Percentiles rank a stretch among this genome's conserved stretches.
Conservation (phyloP, 2,113 vertebrate species). For the Phrynosoma platyrhinos region DNA sequence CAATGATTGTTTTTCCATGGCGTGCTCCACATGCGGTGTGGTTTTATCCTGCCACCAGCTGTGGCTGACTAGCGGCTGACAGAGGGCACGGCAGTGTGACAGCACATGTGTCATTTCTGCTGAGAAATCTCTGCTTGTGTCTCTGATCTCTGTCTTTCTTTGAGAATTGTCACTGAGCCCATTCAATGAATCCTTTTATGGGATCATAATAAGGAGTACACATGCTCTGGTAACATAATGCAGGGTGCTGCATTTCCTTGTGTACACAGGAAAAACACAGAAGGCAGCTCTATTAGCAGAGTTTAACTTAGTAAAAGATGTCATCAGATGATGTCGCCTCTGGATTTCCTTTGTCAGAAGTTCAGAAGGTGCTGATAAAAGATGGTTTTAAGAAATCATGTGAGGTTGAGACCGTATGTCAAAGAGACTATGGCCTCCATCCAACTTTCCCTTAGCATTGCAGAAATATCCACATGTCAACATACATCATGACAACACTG, state of each 20-base stretch:
- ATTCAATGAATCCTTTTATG: slow-evolving; percentile 2
- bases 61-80: slow-evolving; percentile 39
- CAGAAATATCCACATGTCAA: too few relatives aligned
- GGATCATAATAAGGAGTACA: not conserved
- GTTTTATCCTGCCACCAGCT: slow-evolving; percentile 50
- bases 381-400: not conserved
- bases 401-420: too few relatives aligned
- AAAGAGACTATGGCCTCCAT: too few relatives aligned
- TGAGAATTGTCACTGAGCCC: not conserved
- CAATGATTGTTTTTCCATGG: slow-evolving; percentile 30
- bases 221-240: not conserved
- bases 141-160: not conserved
- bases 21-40: slow-evolving; percentile 31
- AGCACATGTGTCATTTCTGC: not conserved
- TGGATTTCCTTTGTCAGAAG: not conserved
- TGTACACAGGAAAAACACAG: not conserved
- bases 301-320: not conserved
- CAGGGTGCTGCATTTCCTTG: not conserved
- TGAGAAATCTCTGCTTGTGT: not conserved
- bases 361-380: not conserved
- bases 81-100: not conserved
- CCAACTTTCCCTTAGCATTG: too few relatives aligned
- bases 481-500: too few relatives aligned
- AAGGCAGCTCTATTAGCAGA: not conserved
- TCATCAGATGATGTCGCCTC: not conserved